Base-by-base conservation (phyloP, 2,888 invertebrate genomes). In the Drosophila anomalata region DNA sequence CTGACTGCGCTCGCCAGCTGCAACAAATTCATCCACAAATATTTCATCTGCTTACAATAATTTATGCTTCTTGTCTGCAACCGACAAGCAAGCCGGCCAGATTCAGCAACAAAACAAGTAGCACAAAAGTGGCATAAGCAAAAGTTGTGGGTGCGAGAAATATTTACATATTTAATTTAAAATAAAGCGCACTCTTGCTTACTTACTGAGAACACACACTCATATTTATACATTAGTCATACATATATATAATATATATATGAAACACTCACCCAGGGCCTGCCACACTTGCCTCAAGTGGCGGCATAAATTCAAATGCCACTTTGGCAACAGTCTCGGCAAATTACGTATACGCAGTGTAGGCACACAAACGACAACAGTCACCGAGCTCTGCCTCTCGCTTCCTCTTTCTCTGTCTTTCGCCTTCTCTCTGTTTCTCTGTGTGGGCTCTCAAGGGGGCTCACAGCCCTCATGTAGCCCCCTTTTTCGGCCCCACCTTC, bases 231-330 rank as follows among this genome's bases (percentile, higher is more conserved):
- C n/a, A 14, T 42, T 24, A 14, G 14, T 17, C 17, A 17, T 20
- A 22, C 17, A 17, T 65, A 36, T 22, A 46, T 17, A 20, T 29
- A 17, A 31, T 54, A 31, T 14, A 47, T 53, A 42, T 44, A 63
- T 42, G 33, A 20, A 53, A 24, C 67, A 54, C 65, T 72, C 56
- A 50, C 36, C 51, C 44, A 48, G 61, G 51, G 42, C 63, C 42
- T 66, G 79, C 66, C 61, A 61, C 71, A 78, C 78, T 83, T 73
- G 80, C 72, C 76, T 71, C 82, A 85, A 82, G 82, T 84, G 79
- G 86, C 83, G 82, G 79, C 75, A 82, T 87, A 84, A 82, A 77
- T 87, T 85, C 71, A 87, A 82, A 79, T 79, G 86, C 79, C 86
- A 75, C 83, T 84, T 79, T 79, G 73, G 77, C 74, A 74, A 76